A percentile compares a stretch with the other conserved stretches of the same genome.
phyloP scores from a whole-genome alignment of 2,888 invertebrate genomes.

The Seladonia tumulorum region DNA sequence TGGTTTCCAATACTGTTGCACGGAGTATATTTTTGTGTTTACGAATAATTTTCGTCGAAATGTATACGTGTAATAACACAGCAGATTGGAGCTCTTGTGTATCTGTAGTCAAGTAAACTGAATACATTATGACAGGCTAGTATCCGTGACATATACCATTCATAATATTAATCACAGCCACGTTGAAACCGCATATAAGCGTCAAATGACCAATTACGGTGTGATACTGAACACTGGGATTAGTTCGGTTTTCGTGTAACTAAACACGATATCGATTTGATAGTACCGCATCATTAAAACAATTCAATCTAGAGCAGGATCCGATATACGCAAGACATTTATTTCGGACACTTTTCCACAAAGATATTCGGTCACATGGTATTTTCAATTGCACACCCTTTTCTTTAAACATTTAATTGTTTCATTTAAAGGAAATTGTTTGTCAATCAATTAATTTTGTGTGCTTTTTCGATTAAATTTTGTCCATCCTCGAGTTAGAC shows the following conservation, averaged over 20 bases:
- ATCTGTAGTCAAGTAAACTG: constrained; percentile 2
- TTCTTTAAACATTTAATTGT: not conserved
- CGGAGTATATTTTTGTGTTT: not conserved
- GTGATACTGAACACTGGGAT: constrained; percentile 48
- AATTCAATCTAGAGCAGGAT: constrained; percentile 3
- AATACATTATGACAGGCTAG: constrained; percentile 49
- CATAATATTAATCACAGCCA: constrained; percentile 61
- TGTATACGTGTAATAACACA: not conserved
- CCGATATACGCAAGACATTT: not conserved
- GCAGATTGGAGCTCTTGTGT: constrained; percentile 7
- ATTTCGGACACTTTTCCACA: not conserved
- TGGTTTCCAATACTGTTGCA: not conserved
- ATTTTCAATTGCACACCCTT: not conserved
- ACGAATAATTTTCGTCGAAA: not conserved
- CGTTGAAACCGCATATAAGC: constrained; percentile 63
- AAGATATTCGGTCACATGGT: not conserved
- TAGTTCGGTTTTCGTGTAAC: constrained; percentile 54
- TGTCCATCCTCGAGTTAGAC: too few species aligned
- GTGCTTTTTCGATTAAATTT: too few species aligned
- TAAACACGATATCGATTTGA: constrained; percentile 51
- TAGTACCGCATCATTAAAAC: constrained; percentile 46
- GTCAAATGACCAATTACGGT: constrained; percentile 63
- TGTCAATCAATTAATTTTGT: too few species aligned
- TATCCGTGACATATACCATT: constrained; percentile 57
- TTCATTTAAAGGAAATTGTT: not conserved